Base-by-base conservation (phyloP, 2,888 invertebrate species). In the Lithophane ornitopus region DNA sequence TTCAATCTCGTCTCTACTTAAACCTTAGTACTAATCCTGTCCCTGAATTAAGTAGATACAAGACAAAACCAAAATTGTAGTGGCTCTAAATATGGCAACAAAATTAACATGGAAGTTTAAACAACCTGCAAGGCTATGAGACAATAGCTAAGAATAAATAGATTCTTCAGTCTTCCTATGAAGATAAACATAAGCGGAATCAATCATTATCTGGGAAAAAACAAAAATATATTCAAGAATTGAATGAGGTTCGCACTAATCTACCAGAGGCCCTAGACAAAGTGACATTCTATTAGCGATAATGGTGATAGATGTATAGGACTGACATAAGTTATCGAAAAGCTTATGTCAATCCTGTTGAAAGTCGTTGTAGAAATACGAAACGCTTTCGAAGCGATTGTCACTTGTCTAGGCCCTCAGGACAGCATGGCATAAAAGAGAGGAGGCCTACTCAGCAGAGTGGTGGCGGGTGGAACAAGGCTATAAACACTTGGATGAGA, bases 31-130 rank as follows among this genome's bases (percentile, higher is more conserved):
- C 26, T 22, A 22, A 44, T 52, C 1, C 46, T 49, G 49, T 52
- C 75, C 67, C 49, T 75, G 78, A 62, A 56, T 62, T 56, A 34
- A 65, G 8, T 69, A 41, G 22, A 26, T 59, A 44, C 28, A 54
- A 54, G 22, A 59, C 79, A 46, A 58, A 74, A 80, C 76, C 65
- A 69, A 76, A 54, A 49, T 49, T 19, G 16, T 26, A 26, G 3
- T 19, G 2, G 22, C 2, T 49, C 76, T 54, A 41, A 49, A 34
- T 69, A 54, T 8, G 82, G 65, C 8, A 41, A 26, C 63, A 46
- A 59, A 80, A 59, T 78, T 54, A 56, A 63, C 52, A 76, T 81
- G 19, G 19, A 76, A 69, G 0, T 76, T 16, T 46, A 22, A 22
- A 69, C 52, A 54, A 46, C 9, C 12, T 39, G 63, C 76, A 61